These are phyloP conservation scores for Paragorgia papillata DNA, from an alignment of 92 coral and sea anemone species.

Conservation along the genomic window DNA sequence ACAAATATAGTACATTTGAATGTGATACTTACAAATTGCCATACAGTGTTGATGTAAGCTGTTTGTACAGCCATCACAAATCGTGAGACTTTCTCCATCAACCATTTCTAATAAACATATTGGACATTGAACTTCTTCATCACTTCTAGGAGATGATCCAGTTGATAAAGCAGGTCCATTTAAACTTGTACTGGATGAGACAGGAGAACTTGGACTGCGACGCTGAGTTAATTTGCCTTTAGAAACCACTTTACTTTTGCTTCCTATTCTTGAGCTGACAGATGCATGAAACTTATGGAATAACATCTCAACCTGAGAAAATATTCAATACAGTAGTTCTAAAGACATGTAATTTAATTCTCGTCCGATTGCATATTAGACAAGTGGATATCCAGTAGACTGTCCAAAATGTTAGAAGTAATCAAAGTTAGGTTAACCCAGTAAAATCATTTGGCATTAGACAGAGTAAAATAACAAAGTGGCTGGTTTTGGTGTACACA, in stretches of 20 bases:
- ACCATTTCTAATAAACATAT: conserved; percentile 97
- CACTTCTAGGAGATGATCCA: conserved; percentile 53
- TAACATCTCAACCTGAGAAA: conserved; percentile 79
- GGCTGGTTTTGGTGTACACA: no score
- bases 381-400: no score
- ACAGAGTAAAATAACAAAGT: no score
- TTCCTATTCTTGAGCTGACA: conserved; percentile 76
- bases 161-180: conserved; percentile 16
- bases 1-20: no score
- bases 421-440: no score
- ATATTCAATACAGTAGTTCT: neutral
- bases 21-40: conserved; percentile 82
- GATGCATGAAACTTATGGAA: conserved; percentile 83
- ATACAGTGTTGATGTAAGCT: conserved; percentile 95
- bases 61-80: conserved; percentile 84
- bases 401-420: no score
- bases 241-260: conserved; percentile 44
- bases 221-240: conserved; percentile 61
- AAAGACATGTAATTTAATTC: no score
- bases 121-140: conserved; percentile 92
- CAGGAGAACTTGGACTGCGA: conserved; percentile 65
- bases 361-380: no score
- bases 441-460: no score
- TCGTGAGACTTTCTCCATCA: conserved; percentile 92
- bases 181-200: conserved; percentile 47